Evolutionary conservation across 2,888 invertebrate species (phyloP).

Genomic region (Trachelus tabidus): DNA sequence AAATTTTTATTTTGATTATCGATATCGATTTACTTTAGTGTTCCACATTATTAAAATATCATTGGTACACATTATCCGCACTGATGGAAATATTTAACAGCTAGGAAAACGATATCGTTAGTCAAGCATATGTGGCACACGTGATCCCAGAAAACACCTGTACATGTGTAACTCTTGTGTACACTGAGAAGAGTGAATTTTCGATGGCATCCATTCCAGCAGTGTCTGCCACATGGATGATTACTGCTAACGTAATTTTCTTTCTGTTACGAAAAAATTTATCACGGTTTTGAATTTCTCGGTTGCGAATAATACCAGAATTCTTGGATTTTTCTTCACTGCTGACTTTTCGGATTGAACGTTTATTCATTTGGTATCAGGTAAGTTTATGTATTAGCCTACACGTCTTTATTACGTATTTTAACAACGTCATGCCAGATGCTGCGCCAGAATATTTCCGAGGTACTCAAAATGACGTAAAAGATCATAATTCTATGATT

Average conservation of each 20-base stretch:
- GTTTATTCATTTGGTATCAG: not conserved
- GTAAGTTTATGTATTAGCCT: not conserved
- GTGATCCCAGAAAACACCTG: constrained; percentile 63
- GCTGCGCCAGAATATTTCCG: not conserved
- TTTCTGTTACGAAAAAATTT: not conserved
- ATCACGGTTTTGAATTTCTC: not conserved
- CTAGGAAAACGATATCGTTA: not conserved
- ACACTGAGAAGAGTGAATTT: constrained; percentile 38
- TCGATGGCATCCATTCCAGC: constrained; percentile 41
- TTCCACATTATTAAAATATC: not conserved
- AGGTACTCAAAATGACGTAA: not conserved
- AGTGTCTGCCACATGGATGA: constrained; percentile 43
- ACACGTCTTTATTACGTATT: not conserved
- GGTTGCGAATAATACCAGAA: not conserved
- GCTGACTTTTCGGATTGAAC: not conserved
- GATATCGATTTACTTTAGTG: not conserved
- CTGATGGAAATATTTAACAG: not conserved
- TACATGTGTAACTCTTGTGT: constrained; percentile 52
- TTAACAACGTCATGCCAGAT: not conserved
- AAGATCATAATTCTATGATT: not conserved
- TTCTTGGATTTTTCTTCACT: not conserved
- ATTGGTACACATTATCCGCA: not conserved
- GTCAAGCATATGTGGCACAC: constrained; percentile 48
- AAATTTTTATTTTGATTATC: not conserved
- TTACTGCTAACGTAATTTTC: constrained; percentile 9